Evolutionary conservation across 2,888 invertebrate species (phyloP).

Genomic region (Laothoe populi): DNA sequence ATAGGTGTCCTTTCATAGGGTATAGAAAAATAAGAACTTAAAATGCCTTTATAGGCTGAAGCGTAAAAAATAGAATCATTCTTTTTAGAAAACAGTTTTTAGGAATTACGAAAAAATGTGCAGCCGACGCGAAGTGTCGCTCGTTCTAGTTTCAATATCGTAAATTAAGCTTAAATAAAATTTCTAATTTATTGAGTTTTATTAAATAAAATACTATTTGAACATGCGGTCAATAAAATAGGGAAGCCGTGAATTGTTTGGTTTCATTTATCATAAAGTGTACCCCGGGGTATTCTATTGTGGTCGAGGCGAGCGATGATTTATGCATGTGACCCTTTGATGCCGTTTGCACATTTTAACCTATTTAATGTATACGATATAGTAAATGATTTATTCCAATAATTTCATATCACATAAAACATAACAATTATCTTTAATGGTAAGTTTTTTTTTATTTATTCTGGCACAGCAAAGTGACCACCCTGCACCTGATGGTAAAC

Average conservation of each 20-base stretch:
- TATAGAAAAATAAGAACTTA: too few species aligned
- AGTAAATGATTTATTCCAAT: neutral
- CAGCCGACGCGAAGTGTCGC: too few species aligned
- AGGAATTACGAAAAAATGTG: neutral
- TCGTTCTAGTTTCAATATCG: too few species aligned
- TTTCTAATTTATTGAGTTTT: slow-evolving; percentile 4
- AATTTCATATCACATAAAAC: neutral
- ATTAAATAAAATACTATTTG: slow-evolving; percentile 14
- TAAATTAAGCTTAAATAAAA: neutral
- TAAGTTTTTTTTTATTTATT: too few species aligned
- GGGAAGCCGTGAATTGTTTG: slow-evolving; percentile 17
- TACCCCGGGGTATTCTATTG: slow-evolving; percentile 24
- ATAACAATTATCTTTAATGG: neutral
- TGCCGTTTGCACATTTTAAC: slow-evolving; percentile 9
- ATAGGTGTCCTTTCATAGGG: too few species aligned
- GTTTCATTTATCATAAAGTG: slow-evolving; percentile 7
- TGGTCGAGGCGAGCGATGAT: neutral
- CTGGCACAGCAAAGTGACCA: too few species aligned
- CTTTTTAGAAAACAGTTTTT: neutral
- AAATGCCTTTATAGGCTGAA: too few species aligned
- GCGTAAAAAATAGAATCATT: too few species aligned
- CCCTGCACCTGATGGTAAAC: too few species aligned
- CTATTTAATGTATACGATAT: neutral
- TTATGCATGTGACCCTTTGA: slow-evolving; percentile 16
- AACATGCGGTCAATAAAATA: slow-evolving; percentile 23